These are phyloP conservation scores for Aplocera efformata DNA, from an alignment of 2,888 invertebrate species.

Conservation along the genomic window DNA sequence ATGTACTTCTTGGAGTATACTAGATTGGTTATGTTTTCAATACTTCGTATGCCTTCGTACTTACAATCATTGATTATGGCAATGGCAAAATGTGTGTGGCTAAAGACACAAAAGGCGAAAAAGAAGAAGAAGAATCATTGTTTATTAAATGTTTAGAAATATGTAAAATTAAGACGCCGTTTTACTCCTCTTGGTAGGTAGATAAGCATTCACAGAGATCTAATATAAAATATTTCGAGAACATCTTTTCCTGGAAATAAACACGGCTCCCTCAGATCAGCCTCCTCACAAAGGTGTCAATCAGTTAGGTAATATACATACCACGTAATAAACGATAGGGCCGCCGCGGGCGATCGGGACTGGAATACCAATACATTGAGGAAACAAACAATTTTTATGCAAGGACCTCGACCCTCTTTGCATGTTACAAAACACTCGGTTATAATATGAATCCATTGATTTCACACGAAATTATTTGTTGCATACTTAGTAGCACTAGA, in stretches of 20 bases:
- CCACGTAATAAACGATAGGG: slow-evolving; percentile 63
- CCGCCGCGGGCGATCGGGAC: slow-evolving; percentile 43
- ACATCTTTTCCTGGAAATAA: slow-evolving; percentile 17
- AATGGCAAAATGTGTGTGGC: no score
- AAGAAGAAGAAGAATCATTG: no score
- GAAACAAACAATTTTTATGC: slow-evolving; percentile 57
- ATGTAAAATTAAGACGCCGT: no score
- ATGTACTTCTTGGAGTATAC: no score
- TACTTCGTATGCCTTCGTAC: no score
- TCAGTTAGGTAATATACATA: slow-evolving; percentile 63
- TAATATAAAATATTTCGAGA: slow-evolving; percentile 2
- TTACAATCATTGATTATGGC: no score
- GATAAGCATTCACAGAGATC: no score
- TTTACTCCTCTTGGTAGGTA: no score
- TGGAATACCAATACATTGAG: slow-evolving; percentile 63
- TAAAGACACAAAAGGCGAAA: no score
- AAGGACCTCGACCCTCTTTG: slow-evolving; percentile 68
- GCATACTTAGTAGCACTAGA: no score
- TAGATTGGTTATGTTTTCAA: no score
- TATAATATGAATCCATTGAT: not conserved
- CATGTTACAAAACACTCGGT: slow-evolving; percentile 51
- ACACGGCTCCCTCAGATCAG: slow-evolving; percentile 11
- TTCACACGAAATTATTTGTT: slow-evolving; percentile 8
- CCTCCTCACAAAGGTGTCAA: slow-evolving; percentile 34
- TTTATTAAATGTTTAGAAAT: no score